A percentile compares a stretch with the other conserved stretches of the same genome.
These are phyloP conservation scores for Pinctada fucata DNA, from an alignment of 2,888 invertebrate species.

Conservation along the genomic window DNA sequence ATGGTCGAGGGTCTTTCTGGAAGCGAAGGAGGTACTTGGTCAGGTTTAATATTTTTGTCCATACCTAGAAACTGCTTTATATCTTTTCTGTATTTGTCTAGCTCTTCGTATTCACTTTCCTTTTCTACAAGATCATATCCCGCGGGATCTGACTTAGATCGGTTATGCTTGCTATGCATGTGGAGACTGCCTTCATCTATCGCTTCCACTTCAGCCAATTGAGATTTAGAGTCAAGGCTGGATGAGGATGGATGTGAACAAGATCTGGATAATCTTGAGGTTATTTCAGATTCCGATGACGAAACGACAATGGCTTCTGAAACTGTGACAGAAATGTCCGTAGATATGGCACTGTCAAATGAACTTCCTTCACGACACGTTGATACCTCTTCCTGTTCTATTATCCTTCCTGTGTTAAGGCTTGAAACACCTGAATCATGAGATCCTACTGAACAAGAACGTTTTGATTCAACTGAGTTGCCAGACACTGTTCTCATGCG, in stretches of 20 bases:
- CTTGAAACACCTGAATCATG: conserved; percentile 57
- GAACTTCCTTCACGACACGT: conserved; percentile 39
- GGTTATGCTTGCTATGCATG: conserved; percentile 6
- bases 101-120: conserved; percentile 55
- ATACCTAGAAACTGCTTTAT: conserved; percentile 55
- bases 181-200: not conserved
- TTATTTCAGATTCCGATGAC: not conserved
- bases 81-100: conserved; percentile 56
- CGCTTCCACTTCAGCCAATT: not conserved
- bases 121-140: conserved; percentile 39
- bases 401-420: not conserved
- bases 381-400: conserved; percentile 9
- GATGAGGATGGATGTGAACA: conserved; percentile 6
- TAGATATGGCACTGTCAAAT: conserved; percentile 62
- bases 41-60: conserved; percentile 48
- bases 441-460: conserved; percentile 54
- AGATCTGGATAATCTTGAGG: not conserved
- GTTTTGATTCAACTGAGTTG: conserved; percentile 23
- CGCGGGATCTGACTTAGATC: conserved; percentile 31
- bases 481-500: conserved; percentile 11
- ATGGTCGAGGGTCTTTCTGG: conserved; percentile 54
- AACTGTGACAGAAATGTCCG: conserved; percentile 40
- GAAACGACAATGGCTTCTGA: conserved; percentile 30
- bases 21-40: conserved; percentile 52
- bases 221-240: not conserved